Base-by-base conservation (phyloP, 2,113 vertebrate genomes). In the Condylura cristata region DNA sequence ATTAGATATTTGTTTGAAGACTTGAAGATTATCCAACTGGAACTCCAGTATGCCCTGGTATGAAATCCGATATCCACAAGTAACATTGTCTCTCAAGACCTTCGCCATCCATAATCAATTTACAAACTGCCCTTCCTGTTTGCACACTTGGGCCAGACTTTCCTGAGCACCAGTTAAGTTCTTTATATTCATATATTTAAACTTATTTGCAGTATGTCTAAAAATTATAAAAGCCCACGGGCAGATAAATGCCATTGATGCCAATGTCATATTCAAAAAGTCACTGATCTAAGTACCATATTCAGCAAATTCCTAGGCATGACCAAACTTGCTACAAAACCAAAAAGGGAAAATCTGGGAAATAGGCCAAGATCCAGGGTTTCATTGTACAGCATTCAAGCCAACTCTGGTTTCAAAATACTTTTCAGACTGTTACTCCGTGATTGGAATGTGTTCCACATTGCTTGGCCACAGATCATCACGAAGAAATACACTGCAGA, bases 341-440 rank as follows among this genome's bases (percentile, higher is more conserved):
- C 80, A 60, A 87, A 89, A 94, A 46, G 58, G 74, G 79, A 46
- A 82, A 51, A 89, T 81, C 90, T 61, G 81, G 95, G 95, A 96
- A 87, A 4, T 51, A 51, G 68, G 66, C 93, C 96, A 97, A 90
- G 88, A 82, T 72, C 90, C 72, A 93, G 80, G 53, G 76, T 96
- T 90, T 96, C 91, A 58, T 84, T 78, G 89, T 76, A 76, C 30
- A 75, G 46, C 48, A 81, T 74, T 89, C 65, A 94, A 66, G 93
- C 92, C 95, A 97, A 95, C 66, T 93, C 93, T 70, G n/a, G 79
- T 89, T 96, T 95, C 93, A 96, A 76, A 93, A 92, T 90, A 94
- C 95, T 80, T 92, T 37, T 79, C 72, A 89, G 80, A 87, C 83
- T 72, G 65, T 72, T 89, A 87, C 88, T 88, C 82, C 88, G 3